Percentiles rank a stretch among this genome's conserved stretches.
Evolutionary conservation across 1,140 invertebrate genomes (phyloP).

Genomic region (Drosophila jambulina): DNA sequence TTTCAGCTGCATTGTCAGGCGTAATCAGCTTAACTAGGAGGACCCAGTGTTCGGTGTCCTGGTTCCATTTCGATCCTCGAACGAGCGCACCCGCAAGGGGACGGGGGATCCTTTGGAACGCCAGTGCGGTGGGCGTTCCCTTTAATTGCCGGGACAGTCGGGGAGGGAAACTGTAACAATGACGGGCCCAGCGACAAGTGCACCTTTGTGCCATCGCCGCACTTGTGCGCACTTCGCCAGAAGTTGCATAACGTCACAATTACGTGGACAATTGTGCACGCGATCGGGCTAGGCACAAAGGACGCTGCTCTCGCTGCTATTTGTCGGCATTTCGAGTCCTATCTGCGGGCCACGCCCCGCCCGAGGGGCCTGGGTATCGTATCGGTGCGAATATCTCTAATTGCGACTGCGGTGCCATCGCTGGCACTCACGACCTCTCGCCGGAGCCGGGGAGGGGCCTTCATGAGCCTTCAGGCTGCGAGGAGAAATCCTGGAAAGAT

Average conservation of each 20-base stretch:
- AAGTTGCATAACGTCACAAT: slow-evolving; percentile 53
- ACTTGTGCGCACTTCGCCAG: slow-evolving; percentile 46
- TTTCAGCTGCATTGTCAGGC: slow-evolving; percentile 56
- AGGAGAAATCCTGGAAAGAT: slow-evolving; percentile 46
- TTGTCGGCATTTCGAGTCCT: slow-evolving; percentile 32
- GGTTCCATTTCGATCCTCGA: slow-evolving; percentile 1
- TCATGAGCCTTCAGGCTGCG: slow-evolving; percentile 1
- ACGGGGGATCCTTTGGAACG: slow-evolving; percentile 4
- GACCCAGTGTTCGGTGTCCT: slow-evolving; percentile 28
- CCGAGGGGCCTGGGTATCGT: slow-evolving; percentile 12
- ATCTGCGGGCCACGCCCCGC: slow-evolving; percentile 24
- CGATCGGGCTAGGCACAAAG: slow-evolving; percentile 22
- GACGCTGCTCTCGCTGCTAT: no score
- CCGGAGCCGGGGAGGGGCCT: neutral
- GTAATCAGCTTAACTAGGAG: slow-evolving; percentile 73
- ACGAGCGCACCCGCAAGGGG: slow-evolving; percentile 53
- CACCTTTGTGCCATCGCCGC: slow-evolving; percentile 23
- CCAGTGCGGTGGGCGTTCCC: slow-evolving; percentile 38
- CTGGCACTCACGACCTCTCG: slow-evolving; percentile 1
- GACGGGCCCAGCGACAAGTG: slow-evolving; percentile 65
- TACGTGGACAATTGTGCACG: slow-evolving; percentile 48
- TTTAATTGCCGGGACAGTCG: slow-evolving; percentile 36
- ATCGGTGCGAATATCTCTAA: slow-evolving; percentile 73
- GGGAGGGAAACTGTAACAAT: slow-evolving; percentile 55
- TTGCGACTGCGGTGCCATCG: slow-evolving; percentile 50